A percentile compares a stretch with the other conserved stretches of the same genome.
phyloP scores from a whole-genome alignment of 35 echinoderm and acorn worm genomes.

The Ptychodera flava region DNA sequence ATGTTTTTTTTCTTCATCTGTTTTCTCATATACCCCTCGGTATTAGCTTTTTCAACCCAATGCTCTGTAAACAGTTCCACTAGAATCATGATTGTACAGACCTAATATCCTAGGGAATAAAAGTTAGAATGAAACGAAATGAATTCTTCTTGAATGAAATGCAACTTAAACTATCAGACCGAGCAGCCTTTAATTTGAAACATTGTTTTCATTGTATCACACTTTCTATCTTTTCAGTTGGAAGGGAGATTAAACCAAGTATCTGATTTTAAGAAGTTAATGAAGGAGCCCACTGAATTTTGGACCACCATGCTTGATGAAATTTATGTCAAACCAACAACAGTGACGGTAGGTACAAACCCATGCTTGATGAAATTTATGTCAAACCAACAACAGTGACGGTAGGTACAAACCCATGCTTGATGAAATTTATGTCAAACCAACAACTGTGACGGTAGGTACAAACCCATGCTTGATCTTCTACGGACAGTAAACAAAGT shows the following conservation, averaged over 20 bases:
- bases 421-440: conserved; percentile 45
- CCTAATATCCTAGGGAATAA: no score
- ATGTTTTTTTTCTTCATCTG: no score
- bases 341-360: conserved; percentile 63
- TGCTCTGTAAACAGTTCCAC: no score
- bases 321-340: conserved; percentile 40
- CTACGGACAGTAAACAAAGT: no score
- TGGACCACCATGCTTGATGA: conserved; percentile 62
- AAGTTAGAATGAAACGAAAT: no score
- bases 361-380: conserved; percentile 58
- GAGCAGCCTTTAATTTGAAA: no score
- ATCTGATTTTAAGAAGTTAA: conserved; percentile 63
- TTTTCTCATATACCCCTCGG: no score
- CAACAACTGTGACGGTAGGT: conserved; percentile 68
- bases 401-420: conserved; percentile 62
- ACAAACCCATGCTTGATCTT: conserved; percentile 37
- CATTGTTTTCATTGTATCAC: no score
- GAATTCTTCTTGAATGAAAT: no score
- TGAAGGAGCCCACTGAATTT: conserved; percentile 40
- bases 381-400: conserved; percentile 43
- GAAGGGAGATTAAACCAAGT: conserved; percentile 80
- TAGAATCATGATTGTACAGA: no score
- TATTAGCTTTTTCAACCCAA: no score
- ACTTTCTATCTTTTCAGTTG: conserved; percentile 46
- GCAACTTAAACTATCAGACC: no score